These are phyloP conservation scores for Lepidurus couesii DNA, from an alignment of 1,140 invertebrate species.

Conservation along the genomic window DNA sequence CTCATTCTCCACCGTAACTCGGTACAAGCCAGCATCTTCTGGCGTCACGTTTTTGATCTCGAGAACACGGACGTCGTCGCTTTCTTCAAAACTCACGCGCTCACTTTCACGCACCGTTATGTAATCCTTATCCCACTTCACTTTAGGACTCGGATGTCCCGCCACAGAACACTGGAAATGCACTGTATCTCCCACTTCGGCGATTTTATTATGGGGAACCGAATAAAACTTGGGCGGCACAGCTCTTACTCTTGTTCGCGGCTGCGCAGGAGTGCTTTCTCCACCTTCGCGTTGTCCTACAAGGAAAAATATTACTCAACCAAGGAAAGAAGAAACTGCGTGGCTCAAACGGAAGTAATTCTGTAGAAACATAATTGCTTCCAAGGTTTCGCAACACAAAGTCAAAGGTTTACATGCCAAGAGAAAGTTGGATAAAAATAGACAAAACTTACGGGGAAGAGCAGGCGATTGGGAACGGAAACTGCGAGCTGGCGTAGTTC, in stretches of 20 bases:
- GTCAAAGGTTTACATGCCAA: too few relatives aligned
- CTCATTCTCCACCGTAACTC: slow-evolving; percentile 72
- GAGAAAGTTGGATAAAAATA: background rate
- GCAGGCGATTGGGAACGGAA: slow-evolving; percentile 30
- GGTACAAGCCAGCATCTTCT: slow-evolving; percentile 74
- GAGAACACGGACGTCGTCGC: slow-evolving; percentile 66
- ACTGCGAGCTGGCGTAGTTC: slow-evolving; percentile 60
- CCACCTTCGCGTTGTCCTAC: background rate
- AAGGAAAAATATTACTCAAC: background rate
- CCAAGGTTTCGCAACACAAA: background rate
- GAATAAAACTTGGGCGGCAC: slow-evolving; percentile 76
- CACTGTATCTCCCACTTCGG: slow-evolving; percentile 72
- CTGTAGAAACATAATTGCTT: background rate
- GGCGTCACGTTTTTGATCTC: slow-evolving; percentile 68
- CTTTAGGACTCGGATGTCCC: slow-evolving; percentile 63
- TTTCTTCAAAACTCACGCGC: slow-evolving; percentile 63
- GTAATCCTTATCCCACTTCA: slow-evolving; percentile 72
- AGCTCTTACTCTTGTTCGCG: slow-evolving; percentile 40
- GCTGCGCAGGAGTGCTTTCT: background rate
- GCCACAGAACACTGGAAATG: slow-evolving; percentile 71
- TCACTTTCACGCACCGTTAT: slow-evolving; percentile 53
- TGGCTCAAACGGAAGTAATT: slow-evolving; percentile 13
- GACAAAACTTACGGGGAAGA: slow-evolving; percentile 26
- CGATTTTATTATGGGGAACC: slow-evolving; percentile 75
- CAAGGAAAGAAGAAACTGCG: background rate